Percentiles rank a stretch among this genome's conserved stretches.
Evolutionary conservation across 1,140 invertebrate genomes (phyloP).

Genomic region (Ladona fulva): DNA sequence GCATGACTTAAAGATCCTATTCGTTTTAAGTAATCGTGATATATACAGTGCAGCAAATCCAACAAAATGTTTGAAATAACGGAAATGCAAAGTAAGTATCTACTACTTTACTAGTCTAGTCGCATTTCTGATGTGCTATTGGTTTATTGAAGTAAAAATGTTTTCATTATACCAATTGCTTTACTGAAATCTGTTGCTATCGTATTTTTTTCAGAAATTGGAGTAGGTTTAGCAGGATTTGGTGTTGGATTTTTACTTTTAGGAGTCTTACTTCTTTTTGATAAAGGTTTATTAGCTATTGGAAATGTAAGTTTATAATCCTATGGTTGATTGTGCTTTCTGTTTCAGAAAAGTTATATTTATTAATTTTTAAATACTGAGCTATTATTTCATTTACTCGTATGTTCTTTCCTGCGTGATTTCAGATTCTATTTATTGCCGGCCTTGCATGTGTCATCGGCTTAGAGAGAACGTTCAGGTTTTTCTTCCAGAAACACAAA

Average conservation of each 20-base stretch:
- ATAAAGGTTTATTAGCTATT: conserved; percentile 95
- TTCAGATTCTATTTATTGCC: conserved; percentile 86
- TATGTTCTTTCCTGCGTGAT: conserved; percentile 22
- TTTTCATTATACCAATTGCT: conserved; percentile 17
- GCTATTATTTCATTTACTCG: no score
- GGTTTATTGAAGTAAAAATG: not conserved
- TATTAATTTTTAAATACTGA: conserved; percentile 13
- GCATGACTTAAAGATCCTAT: not conserved
- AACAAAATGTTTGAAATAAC: conserved; percentile 57
- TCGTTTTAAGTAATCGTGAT: not conserved
- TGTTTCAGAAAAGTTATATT: not conserved
- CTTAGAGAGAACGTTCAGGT: conserved; percentile 86
- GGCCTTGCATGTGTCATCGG: conserved; percentile 96
- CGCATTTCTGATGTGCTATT: conserved; percentile 12
- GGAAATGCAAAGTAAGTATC: conserved; percentile 58
- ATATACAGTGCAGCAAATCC: not conserved
- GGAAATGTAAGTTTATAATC: conserved; percentile 76
- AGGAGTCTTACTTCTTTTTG: conserved; percentile 90
- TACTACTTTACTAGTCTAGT: conserved; percentile 15
- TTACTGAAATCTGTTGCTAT: not conserved
- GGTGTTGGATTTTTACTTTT: conserved; percentile 93
- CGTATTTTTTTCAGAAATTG: conserved; percentile 71
- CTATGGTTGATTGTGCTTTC: not conserved
- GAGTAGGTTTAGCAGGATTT: conserved; percentile 92
- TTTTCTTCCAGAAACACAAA: conserved; percentile 98